A percentile compares a stretch with the other conserved stretches of the same genome.
These are phyloP conservation scores for Vanessa tameamea DNA, from an alignment of 1,140 invertebrate species.

Conservation along the genomic window DNA sequence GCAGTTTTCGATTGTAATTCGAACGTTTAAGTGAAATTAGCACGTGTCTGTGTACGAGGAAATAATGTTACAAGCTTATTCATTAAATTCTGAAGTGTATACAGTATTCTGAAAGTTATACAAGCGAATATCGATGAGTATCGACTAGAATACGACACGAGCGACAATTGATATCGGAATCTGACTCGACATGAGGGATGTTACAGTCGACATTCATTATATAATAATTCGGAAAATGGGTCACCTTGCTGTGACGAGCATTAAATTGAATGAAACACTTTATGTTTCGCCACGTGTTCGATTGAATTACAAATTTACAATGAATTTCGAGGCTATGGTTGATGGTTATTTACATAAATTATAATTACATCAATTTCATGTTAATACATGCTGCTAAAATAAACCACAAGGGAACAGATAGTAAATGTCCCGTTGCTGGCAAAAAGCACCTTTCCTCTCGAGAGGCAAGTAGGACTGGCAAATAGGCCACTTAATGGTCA, in stretches of 20 bases:
- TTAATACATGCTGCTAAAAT: background rate
- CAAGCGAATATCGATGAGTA: too few species aligned
- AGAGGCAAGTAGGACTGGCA: too few species aligned
- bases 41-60: too few species aligned
- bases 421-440: too few species aligned
- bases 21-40: background rate
- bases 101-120: too few species aligned
- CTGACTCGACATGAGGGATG: background rate
- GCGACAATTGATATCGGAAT: background rate
- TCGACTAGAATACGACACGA: too few species aligned
- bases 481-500: too few species aligned
- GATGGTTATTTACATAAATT: background rate
- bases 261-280: constrained; percentile 1
- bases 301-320: constrained; percentile 18
- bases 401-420: background rate
- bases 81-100: too few species aligned
- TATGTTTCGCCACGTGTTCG: background rate
- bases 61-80: too few species aligned
- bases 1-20: background rate
- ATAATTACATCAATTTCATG: background rate
- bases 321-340: constrained; percentile 12
- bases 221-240: background rate
- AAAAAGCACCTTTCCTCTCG: too few species aligned
- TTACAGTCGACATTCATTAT: background rate
- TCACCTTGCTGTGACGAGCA: background rate